phyloP scores from a whole-genome alignment of 2,888 invertebrate genomes.

The Taenaris catops region DNA sequence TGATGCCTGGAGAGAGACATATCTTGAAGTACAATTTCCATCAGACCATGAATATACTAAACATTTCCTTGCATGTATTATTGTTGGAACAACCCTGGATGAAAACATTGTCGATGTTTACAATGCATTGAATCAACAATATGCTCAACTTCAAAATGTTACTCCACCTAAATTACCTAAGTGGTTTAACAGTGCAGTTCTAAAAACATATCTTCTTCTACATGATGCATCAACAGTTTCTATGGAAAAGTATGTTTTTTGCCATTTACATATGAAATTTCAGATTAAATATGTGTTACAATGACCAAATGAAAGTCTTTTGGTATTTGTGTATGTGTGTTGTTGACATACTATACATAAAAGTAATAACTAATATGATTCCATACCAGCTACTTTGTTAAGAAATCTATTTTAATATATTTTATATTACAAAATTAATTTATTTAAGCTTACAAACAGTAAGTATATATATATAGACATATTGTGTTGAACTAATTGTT shows the following conservation, averaged over 20 bases:
- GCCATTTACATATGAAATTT: no score
- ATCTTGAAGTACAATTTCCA: slow-evolving; percentile 91
- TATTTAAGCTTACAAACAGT: no score
- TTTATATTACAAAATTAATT: no score
- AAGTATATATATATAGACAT: no score
- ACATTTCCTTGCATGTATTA: slow-evolving; percentile 91
- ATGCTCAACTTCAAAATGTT: slow-evolving; percentile 88
- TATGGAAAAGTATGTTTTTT: slow-evolving; percentile 83
- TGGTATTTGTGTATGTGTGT: no score
- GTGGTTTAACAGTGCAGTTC: slow-evolving; percentile 88
- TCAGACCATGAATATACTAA: slow-evolving; percentile 98
- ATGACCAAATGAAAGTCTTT: no score
- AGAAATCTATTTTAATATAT: no score
- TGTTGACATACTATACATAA: no score
- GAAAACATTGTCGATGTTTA: slow-evolving; percentile 91
- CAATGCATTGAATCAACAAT: slow-evolving; percentile 87
- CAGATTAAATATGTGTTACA: no score
- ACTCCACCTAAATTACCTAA: slow-evolving; percentile 89
- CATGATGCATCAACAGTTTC: slow-evolving; percentile 90
- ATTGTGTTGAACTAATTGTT: no score
- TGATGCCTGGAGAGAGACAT: slow-evolving; percentile 96
- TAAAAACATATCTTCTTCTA: slow-evolving; percentile 93
- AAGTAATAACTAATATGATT: no score
- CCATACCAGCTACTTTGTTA: no score
- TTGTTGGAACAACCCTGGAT: slow-evolving; percentile 86